A percentile compares a stretch with the other conserved stretches of the same genome.
phyloP scores from a whole-genome alignment of 2,888 invertebrate species.

The Allygus modestus region DNA sequence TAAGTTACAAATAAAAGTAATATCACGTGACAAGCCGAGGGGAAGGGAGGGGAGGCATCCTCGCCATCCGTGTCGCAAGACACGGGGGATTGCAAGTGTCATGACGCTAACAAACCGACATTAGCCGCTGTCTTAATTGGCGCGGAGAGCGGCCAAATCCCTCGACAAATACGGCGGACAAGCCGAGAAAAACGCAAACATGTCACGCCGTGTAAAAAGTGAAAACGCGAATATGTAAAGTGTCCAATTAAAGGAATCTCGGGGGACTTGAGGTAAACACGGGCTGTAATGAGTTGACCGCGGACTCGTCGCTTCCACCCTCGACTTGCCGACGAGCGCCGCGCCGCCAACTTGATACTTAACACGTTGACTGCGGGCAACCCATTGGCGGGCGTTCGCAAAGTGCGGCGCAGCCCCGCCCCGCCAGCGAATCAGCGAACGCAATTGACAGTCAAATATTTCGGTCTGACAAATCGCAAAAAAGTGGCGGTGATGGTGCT shows the following conservation, averaged over 20 bases:
- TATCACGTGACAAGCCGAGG: background rate
- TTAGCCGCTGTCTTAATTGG: conserved; percentile 41
- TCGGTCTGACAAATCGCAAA: no score
- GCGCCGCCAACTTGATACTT: no score
- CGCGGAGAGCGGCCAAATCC: background rate
- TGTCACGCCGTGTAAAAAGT: conserved; percentile 6
- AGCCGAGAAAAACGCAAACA: conserved; percentile 37
- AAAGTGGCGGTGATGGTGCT: no score
- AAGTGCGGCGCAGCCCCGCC: no score
- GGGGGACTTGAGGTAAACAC: background rate
- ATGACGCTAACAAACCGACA: background rate
- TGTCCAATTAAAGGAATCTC: conserved; percentile 21
- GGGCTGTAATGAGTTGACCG: background rate
- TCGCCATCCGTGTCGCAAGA: background rate
- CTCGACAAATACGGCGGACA: conserved; percentile 13
- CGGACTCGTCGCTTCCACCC: background rate
- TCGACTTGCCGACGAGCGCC: no score
- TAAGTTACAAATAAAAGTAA: no score
- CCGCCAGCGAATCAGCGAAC: no score
- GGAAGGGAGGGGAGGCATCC: background rate
- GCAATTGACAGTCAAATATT: no score
- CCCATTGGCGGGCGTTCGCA: no score
- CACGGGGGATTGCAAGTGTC: conserved; percentile 37
- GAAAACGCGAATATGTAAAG: conserved; percentile 26
- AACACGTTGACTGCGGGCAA: no score